These are phyloP conservation scores for Palythoa grandis DNA, from an alignment of 92 coral and sea anemone genomes.

Conservation along the genomic window DNA sequence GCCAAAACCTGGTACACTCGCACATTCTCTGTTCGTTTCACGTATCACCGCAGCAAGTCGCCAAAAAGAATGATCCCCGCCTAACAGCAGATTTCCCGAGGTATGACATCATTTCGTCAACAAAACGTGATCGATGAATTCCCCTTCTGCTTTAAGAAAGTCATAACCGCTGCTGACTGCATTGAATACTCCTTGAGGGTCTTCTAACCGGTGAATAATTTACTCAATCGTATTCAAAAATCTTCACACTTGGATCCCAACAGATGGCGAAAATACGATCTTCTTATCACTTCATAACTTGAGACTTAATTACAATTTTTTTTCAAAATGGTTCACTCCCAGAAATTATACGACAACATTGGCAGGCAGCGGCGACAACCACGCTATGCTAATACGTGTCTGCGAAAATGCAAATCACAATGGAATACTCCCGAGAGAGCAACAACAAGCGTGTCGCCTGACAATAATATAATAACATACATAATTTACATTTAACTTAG, in stretches of 20 bases:
- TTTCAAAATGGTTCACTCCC: conserved; percentile 32
- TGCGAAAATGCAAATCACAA: conserved; percentile 42
- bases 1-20: background rate
- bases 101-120: conserved; percentile 34
- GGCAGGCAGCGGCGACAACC: conserved; percentile 20
- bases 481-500: conserved; percentile 11
- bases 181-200: background rate
- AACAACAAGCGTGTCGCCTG: conserved; percentile 41
- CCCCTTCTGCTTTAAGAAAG: background rate
- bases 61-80: conserved; percentile 16
- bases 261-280: background rate
- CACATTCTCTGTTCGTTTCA: conserved; percentile 12
- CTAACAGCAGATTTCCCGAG: conserved; percentile 8
- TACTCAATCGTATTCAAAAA: background rate
- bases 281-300: background rate
- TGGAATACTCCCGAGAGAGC: conserved; percentile 21
- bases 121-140: background rate
- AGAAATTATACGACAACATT: conserved; percentile 10
- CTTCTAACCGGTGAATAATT: conserved; percentile 8
- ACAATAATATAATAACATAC: conserved; percentile 15
- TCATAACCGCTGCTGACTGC: background rate
- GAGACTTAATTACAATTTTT: background rate
- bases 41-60: conserved; percentile 1
- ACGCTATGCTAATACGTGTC: conserved; percentile 47
- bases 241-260: background rate